Evolutionary conservation across 2,113 vertebrate genomes (phyloP), one percentile per base, ranked within the genome.

Genomic region (Pterocles orientalis): DNA sequence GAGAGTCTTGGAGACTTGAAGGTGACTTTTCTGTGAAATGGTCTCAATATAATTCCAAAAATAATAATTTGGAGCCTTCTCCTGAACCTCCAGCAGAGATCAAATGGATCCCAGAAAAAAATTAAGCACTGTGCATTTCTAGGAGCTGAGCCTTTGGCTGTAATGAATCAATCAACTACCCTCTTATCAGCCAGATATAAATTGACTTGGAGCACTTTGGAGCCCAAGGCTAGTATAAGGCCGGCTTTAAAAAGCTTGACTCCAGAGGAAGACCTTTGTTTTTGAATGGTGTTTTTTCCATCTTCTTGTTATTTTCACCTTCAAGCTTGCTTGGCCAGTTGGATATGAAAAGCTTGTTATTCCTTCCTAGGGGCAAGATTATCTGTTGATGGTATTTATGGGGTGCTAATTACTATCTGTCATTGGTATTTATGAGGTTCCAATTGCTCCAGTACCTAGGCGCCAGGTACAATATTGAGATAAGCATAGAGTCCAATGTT

Each of bases 161-260:
- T 72, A 51, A 87, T 94, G 83, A 92, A 91, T 94, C 91, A 72
- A 87, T 84, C 91, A 92, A 87, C 78, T 47, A 76, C 36, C n/a
- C 86, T 87, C 94, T 95, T 91, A 94, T 94, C 91, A 92, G 53
- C 41, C 66, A 86, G 47, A 82, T 89, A 94, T 87, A 91, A 93
- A 92, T 28, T 92, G 75, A 90, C 88, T 72, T 53, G 25, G 62
- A 92, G 80, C 86, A 68, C 36, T 89, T 75, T 2, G 29, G 65
- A 61, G 50, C 69, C 88, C 71, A 89, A 76, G 73, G 69, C 72
- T 88, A 64, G 39, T 45, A 41, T 26, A 81, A 79, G 82, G 33
- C 47, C 86, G 64, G n/a, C 60, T 78, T 88, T 84, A 64, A 53
- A 86, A 88, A 53, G 29, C 56, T 84, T 82, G 36, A 48, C 53